Evolutionary conservation across 2,797 vertebrate genomes (phyloP).

Genomic region (Channa striata): DNA sequence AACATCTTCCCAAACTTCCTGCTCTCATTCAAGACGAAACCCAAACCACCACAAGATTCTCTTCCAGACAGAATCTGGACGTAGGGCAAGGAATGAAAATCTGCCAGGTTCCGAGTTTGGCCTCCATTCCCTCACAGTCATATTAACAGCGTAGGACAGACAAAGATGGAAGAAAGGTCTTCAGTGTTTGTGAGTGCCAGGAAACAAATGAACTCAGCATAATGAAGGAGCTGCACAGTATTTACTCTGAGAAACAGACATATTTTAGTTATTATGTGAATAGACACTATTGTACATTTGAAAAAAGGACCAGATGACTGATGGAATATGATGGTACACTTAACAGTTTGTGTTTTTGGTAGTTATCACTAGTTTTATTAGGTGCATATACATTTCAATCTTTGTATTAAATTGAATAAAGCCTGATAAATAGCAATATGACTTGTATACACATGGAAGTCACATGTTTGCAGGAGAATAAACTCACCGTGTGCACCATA

Average conservation of each 20-base stretch:
- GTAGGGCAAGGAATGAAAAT: conserved; percentile 30
- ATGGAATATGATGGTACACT: conserved; percentile 30
- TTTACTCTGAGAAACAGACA: conserved; percentile 17
- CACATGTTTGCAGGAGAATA: conserved; percentile 59
- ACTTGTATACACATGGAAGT: conserved; percentile 43
- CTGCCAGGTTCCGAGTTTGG: conserved; percentile 45
- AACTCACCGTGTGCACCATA: conserved; percentile 41
- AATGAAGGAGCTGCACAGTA: conserved; percentile 48
- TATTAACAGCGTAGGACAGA: conserved; percentile 33
- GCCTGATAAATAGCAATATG: conserved; percentile 36
- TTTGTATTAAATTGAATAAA: conserved; percentile 33
- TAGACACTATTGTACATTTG: conserved; percentile 37
- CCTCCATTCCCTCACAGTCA: conserved; percentile 19
- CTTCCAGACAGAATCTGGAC: conserved; percentile 51
- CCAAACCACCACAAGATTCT: conserved; percentile 45
- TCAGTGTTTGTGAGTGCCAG: conserved; percentile 14
- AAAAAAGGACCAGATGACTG: conserved; percentile 9
- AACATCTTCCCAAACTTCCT: conserved; percentile 50
- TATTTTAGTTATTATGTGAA: conserved; percentile 36
- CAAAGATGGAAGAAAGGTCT: conserved; percentile 9
- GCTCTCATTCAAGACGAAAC: conserved; percentile 57
- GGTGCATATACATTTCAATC: conserved; percentile 41
- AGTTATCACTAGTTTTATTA: conserved; percentile 45
- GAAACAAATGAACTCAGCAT: conserved; percentile 36
- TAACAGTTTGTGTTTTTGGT: conserved; percentile 30